Evolutionary conservation across 2,888 invertebrate genomes (phyloP), one percentile per base, ranked within the genome.

Genomic region (Craniophora ligustri): DNA sequence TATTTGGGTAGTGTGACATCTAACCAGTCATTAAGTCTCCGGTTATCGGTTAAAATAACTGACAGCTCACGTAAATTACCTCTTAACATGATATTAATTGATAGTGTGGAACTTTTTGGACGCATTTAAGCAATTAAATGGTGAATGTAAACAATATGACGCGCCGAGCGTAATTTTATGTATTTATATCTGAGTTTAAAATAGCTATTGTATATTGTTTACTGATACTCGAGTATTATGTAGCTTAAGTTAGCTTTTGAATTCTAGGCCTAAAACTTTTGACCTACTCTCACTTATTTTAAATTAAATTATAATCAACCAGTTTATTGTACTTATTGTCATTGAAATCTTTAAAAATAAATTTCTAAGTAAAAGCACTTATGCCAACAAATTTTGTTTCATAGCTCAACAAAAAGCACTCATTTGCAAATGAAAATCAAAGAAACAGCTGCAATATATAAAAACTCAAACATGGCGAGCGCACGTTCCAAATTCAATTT

Each of bases 61-160:
- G 85, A 83, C 88, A 82, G 82, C 81, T 84, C 78, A 79, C 79
- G 79, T 87, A 85, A 87, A 88, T 88, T 87, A 86, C 75, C 71
- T 77, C 74, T 78, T 84, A 84, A 82, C 85, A 78, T 82, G 82
- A 83, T 81, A 85, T 85, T 85, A 86, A 84, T 85, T 76, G 79
- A 73, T 75, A 74, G 67, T 62, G 69, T 75, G 61, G 72, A 62
- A 57, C 70, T 67, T 72, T 76, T 71, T 65, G 71, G 65, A 36
- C 49, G 64, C 59, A 62, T 62, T 71, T 65, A 66, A 67, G 63
- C 73, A 67, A 70, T 73, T 74, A 76, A 61, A 62, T 65, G 44
- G 49, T 64, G 54, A 72, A 73, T 65, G 67, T 73, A 75, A 73
- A 70, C 73, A 73, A 67, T 75, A 73, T 67, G 51, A 70, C 65